These are phyloP conservation scores for Synanceia verrucosa DNA, from an alignment of 2,797 vertebrate genomes.

Conservation along the genomic window DNA sequence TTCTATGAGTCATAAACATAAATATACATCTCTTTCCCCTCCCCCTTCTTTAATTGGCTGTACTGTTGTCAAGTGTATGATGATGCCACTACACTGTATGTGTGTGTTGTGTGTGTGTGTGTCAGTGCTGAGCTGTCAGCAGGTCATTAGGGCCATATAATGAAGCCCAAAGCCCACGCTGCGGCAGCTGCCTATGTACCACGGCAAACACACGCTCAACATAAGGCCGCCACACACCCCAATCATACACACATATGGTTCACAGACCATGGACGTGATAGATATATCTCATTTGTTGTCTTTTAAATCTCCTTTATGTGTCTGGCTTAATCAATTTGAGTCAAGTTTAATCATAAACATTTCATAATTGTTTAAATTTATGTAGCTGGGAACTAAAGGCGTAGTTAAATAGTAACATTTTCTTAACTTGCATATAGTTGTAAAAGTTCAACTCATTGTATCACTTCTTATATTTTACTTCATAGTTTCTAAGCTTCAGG, in stretches of 20 bases:
- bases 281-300: conserved; percentile 10
- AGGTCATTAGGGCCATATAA: conserved; percentile 97
- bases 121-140: conserved; percentile 82
- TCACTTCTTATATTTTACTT: background rate
- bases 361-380: background rate
- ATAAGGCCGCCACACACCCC: conserved; percentile 59
- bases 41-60: conserved; percentile 65
- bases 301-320: background rate
- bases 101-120: conserved; percentile 42
- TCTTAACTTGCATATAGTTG: background rate
- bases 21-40: conserved; percentile 45
- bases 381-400: background rate
- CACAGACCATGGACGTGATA: conserved; percentile 36
- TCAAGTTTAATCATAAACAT: background rate
- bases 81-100: conserved; percentile 40
- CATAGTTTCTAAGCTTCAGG: conserved; percentile 1
- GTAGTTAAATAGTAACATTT: background rate
- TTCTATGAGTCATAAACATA: conserved; percentile 43
- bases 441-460: background rate
- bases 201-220: conserved; percentile 68
- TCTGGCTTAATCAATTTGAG: background rate
- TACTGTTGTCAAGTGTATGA: conserved; percentile 64
- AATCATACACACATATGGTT: conserved; percentile 67
- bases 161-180: conserved; percentile 88
- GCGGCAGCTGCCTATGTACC: conserved; percentile 90